Base-by-base conservation (phyloP, 2,888 invertebrate genomes). In the Ecliptopera silaceata region DNA sequence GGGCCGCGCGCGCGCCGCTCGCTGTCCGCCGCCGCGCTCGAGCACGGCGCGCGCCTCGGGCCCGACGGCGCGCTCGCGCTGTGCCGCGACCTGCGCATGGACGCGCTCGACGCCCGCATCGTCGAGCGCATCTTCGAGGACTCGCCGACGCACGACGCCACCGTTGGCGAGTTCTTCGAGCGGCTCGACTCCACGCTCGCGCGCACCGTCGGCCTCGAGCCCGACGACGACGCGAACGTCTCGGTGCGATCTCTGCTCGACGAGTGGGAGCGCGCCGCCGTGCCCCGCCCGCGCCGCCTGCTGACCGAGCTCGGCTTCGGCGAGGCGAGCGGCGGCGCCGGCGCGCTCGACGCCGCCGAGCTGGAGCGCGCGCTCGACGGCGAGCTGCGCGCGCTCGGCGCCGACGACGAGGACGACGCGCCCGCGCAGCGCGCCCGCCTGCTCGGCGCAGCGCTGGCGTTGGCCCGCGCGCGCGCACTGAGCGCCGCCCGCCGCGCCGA, bases 231-330 rank as follows among this genome's bases (percentile, higher is more conserved):
- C 36, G 75, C 71, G 41, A 52, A 61, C 1, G 60, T 57, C n/a
- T 4, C 29, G 56, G 56, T 80, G 88, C 13, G 93, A 94, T 50
- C 82, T 13, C 90, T 96, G 39, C 87, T 94, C 36, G 95, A 95
- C 66, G 92, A 95, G 75, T 96, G 96, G 95, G 95, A 95, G 80
- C 88, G 92, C 52, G 94, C 94, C 6, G 94, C 95, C 43, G 93
- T 96, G 54, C 86, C 89, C 42, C 93, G 94, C 41, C 93, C 95
- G 13, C 93, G 93, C 47, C 90, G 92, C 1, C 82, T 96, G 51
- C 82, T 96, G 13, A 88, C 93, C 31, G 94, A 95, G 62, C 86
- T 96, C 29, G 96, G 96, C 3, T 95, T 96, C 72, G 83, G 91
- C 4, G 84, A 91, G 22, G 80, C 18, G 90, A 6, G 88, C 93